Evolutionary conservation across 2,888 invertebrate genomes (phyloP).

Genomic region (Philonicus albiceps): DNA sequence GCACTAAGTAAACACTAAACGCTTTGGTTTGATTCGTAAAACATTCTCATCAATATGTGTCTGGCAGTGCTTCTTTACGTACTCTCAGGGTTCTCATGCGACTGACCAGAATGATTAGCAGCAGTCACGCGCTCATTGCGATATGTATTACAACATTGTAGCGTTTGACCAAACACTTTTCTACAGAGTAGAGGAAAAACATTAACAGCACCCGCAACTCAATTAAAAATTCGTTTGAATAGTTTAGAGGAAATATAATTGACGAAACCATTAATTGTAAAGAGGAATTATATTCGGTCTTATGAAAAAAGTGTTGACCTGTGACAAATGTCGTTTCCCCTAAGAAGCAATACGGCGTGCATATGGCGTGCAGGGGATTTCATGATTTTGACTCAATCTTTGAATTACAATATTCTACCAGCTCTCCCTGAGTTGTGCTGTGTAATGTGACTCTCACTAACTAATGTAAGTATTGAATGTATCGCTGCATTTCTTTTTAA

Average conservation of each 20-base stretch:
- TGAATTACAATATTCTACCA: not conserved
- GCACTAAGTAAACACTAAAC: not conserved
- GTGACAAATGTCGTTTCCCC: not conserved
- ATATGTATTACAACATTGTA: not conserved
- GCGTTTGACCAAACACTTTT: not conserved
- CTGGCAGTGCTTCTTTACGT: not conserved
- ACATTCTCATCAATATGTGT: not conserved
- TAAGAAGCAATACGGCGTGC: not conserved
- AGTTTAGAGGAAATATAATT: not conserved
- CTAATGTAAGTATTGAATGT: not conserved
- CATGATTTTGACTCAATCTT: not conserved
- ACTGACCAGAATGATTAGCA: not conserved
- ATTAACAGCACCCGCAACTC: not conserved
- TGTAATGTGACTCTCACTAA: not conserved
- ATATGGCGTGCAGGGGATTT: conserved; percentile 1
- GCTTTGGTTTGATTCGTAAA: not conserved
- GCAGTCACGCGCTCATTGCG: not conserved
- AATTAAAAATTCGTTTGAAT: not conserved
- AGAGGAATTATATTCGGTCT: not conserved
- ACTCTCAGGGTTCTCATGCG: not conserved
- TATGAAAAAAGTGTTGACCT: not conserved
- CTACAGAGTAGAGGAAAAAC: not conserved
- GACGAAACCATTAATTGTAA: not conserved
- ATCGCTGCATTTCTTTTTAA: conserved; percentile 14
- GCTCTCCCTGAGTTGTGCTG: not conserved